Evolutionary conservation across 2,113 vertebrate genomes (phyloP), one percentile per base, ranked within the genome.

Genomic region (Cyprinodon brontotheroides): DNA sequence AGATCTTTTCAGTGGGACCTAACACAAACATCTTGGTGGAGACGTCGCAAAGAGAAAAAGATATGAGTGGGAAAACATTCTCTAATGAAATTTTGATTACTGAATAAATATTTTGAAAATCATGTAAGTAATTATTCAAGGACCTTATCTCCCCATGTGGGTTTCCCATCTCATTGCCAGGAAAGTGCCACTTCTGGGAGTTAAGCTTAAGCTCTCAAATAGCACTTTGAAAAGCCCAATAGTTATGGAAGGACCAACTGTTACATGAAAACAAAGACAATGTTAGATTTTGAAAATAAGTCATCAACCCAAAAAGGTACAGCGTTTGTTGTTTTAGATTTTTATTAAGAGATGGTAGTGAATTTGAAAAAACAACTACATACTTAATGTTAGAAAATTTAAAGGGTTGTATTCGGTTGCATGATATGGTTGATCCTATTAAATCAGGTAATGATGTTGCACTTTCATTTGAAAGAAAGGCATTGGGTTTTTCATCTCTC

Each of bases 31-130:
- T 69, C 38, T 68, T 37, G 14, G 61, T 74, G 60, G 59, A 66
- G 69, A 79, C 20, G 50, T 70, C 73, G n/a, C 0, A 6, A 43
- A 41, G n/a, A 20, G 29, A 43, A 66, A 65, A 41, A 39, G 6
- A 43, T 13, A 45, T 22, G 45, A 66, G 12, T 17, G 62, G 38
- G 17, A 43, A 73, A 75, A 65, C 11, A 77, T 40, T 13, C 15
- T 65, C 11, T 14, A 59, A 75, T 76, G 66, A 79, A 57, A 36
- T 72, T 77, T 72, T 68, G 39, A 81, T 72, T 57, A 71, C 22
- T 48, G 20, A 68, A 40, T 64, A 57, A 45, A 37, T 9, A 9
- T n/a, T 70, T 66, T 62, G 10, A 3, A 68, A 77, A 74, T 40
- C 45, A 65, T 65, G 29, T 29, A 4, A 11, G 43, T 68, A n/a